A percentile compares a stretch with the other conserved stretches of the same genome.
phyloP scores from a whole-genome alignment of 64 coral and sea anemone genomes.

The Pocillopora verrucosa region DNA sequence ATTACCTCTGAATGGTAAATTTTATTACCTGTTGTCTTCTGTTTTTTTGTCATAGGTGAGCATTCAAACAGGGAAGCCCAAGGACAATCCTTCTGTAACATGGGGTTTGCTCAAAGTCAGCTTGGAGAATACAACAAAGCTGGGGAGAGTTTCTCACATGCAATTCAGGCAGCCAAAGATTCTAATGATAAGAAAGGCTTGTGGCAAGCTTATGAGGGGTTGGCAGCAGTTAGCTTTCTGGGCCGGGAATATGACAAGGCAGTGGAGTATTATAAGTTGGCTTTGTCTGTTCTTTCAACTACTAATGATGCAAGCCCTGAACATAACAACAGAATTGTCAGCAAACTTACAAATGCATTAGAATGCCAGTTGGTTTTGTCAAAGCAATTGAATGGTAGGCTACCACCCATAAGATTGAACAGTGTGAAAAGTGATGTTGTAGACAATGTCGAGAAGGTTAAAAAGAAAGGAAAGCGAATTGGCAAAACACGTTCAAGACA shows the following conservation, averaged over 20 bases:
- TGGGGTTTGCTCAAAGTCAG: constrained; percentile 96
- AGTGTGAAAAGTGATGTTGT: background rate
- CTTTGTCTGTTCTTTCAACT: constrained; percentile 66
- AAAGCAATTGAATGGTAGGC: constrained; percentile 49
- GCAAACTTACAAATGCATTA: constrained; percentile 86
- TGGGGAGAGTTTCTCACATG: constrained; percentile 75
- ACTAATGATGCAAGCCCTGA: constrained; percentile 20
- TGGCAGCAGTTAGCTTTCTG: constrained; percentile 88
- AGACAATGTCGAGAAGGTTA: constrained; percentile 17
- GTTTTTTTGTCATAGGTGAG: constrained; percentile 53
- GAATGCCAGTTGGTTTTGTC: constrained; percentile 59
- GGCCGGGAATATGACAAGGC: constrained; percentile 75
- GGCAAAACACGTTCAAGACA: constrained; percentile 75
- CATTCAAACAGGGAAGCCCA: constrained; percentile 72
- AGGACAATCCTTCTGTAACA: constrained; percentile 95
- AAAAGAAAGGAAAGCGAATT: constrained; percentile 26
- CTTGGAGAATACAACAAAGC: constrained; percentile 80
- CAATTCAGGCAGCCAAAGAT: constrained; percentile 87
- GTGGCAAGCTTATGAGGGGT: constrained; percentile 93
- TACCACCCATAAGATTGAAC: background rate
- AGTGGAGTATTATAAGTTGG: constrained; percentile 83
- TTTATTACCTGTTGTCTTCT: background rate
- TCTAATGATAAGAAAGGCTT: constrained; percentile 57
- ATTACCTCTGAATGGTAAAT: no score
- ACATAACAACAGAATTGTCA: constrained; percentile 88